Evolutionary conservation across 2,888 invertebrate genomes (phyloP), one percentile per base, ranked within the genome.

Genomic region (Thymelicus sylvestris): DNA sequence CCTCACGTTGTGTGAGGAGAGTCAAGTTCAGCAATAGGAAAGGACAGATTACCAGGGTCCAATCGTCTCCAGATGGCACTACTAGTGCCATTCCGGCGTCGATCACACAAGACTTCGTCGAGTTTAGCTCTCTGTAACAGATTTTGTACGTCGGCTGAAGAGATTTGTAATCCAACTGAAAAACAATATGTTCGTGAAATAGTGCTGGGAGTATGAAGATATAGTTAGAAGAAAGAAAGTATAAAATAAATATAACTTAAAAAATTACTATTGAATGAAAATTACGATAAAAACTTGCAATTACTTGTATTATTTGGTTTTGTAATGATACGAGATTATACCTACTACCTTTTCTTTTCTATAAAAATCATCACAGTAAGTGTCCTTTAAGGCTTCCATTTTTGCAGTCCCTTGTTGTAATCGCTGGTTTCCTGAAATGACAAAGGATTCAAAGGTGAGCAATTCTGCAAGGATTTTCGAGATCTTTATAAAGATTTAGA

Each of bases 71-170:
- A 0, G 77, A 73, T 68, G 86, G 86, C n/a, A 85, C 81, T 0
- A 82, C 81, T 8, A 90, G 77, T 0, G 79, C 84, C 83, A 87
- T 84, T 0, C 89, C 90, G 38, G 83, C 85, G 13, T 88, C 86
- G 81, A 85, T 86, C 0, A 81, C 71, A 68, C 90, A 90, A 66
- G 77, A 74, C 0, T 75, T 64, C 3, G 73, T 75, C 8, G 77
- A 79, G n/a, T 74, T 75, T 2, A 67, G 64, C 0, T 82, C 77
- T 52, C 67, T 73, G 24, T 68, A 75, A 65, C 78, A 77, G 7
- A 72, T 39, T 10, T 67, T 66, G 31, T 78, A 67, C 0, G 55
- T 61, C 0, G 76, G 79, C 76, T 77, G 75, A 7, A 79, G 48
- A 7, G 39, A 67, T 52, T 74, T 68, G 7, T 72, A 75, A 44